Conservation (phyloP, 2,113 vertebrate genomes). For the Melospiza georgiana region DNA sequence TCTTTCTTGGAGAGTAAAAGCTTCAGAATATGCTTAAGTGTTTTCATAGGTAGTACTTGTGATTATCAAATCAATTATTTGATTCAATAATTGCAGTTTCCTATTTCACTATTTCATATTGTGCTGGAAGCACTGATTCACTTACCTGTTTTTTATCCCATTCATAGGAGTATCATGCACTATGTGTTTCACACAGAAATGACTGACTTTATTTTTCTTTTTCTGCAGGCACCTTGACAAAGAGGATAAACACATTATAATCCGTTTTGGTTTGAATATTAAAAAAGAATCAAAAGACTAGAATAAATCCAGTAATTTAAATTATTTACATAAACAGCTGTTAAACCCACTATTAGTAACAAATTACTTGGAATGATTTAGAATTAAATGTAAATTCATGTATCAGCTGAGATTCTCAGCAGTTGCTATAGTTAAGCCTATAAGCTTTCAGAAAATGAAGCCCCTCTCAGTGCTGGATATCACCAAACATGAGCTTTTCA, state of each 20-base stretch:
- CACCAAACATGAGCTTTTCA: background rate
- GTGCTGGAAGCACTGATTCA: background rate
- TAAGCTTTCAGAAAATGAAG: conserved; percentile 7
- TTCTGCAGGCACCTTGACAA: conserved; percentile 19
- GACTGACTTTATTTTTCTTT: background rate
- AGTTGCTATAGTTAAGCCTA: background rate
- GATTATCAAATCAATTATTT: background rate
- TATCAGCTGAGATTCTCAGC: background rate
- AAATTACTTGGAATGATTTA: background rate
- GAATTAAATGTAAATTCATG: background rate
- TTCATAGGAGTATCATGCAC: background rate
- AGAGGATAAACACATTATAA: conserved; percentile 42
- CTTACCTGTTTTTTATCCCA: background rate
- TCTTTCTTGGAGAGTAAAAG: background rate
- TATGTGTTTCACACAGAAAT: background rate
- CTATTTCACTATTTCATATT: background rate
- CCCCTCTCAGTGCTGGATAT: background rate
- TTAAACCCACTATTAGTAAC: conserved; percentile 24
- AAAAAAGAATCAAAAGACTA: background rate
- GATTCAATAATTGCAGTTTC: background rate
- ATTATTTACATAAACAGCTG: background rate
- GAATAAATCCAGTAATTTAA: conserved; percentile 27
- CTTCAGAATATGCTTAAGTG: background rate
- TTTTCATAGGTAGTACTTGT: background rate
- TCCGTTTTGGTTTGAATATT: background rate